Conservation (phyloP, 1,140 invertebrate species). For the Drosophila fuyamai region DNA sequence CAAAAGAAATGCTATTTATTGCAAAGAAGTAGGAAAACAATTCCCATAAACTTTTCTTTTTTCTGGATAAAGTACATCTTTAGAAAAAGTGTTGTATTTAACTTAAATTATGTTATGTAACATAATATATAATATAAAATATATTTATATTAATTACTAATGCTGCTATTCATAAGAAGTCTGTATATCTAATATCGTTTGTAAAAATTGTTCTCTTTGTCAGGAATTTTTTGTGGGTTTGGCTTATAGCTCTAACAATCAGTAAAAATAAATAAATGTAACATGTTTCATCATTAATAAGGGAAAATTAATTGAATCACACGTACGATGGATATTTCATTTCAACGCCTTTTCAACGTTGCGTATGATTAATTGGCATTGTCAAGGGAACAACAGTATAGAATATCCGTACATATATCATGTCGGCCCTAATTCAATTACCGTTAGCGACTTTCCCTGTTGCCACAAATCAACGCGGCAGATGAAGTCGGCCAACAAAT, state of each 20-base stretch:
- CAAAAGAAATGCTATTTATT: not conserved
- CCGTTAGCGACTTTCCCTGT: slow-evolving; percentile 47
- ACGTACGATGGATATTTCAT: slow-evolving; percentile 26
- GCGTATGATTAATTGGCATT: slow-evolving; percentile 64
- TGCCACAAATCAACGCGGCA: slow-evolving; percentile 46
- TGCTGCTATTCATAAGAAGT: no score
- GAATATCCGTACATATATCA: slow-evolving; percentile 53
- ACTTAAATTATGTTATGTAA: no score
- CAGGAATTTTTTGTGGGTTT: no score
- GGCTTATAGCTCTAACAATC: no score
- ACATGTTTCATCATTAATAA: slow-evolving; percentile 34
- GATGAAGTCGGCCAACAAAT: slow-evolving; percentile 18
- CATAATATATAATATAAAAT: no score
- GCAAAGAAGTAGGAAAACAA: no score
- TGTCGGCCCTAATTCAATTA: slow-evolving; percentile 65
- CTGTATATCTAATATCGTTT: no score
- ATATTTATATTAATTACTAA: no score
- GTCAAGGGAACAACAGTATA: slow-evolving; percentile 11
- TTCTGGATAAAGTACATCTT: no score
- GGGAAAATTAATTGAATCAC: slow-evolving; percentile 29
- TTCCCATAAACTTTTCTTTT: no score
- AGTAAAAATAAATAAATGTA: slow-evolving; percentile 1
- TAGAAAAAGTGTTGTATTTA: no score
- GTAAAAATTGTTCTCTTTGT: no score
- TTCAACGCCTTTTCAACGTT: slow-evolving; percentile 28